Evolutionary conservation across 2,888 invertebrate genomes (phyloP).

Genomic region (Melinaea menophilus): DNA sequence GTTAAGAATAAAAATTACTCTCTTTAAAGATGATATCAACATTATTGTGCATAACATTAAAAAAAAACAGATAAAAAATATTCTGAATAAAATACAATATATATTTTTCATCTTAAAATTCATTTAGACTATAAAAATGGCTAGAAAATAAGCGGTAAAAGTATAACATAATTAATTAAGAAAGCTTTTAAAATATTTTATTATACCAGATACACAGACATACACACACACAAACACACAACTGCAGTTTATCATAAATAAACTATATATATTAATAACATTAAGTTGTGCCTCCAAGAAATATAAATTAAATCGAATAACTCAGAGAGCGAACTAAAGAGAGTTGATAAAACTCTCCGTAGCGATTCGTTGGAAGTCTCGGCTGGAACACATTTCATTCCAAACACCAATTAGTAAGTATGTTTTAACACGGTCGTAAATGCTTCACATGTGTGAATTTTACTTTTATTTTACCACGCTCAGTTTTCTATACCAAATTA

Average conservation of each 20-base stretch:
- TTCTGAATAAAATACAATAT: too few species aligned
- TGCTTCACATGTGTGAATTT: not conserved
- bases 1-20: not conserved
- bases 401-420: not conserved
- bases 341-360: not conserved
- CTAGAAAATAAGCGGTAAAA: too few species aligned
- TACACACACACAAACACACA: too few species aligned
- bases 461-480: not conserved
- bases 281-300: not conserved
- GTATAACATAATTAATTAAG: too few species aligned
- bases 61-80: too few species aligned
- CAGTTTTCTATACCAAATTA: not conserved
- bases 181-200: too few species aligned
- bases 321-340: not conserved
- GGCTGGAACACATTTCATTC: not conserved
- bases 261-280: not conserved
- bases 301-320: conserved; percentile 1
- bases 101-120: too few species aligned
- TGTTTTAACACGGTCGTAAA: not conserved
- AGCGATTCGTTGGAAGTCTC: not conserved
- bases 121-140: too few species aligned
- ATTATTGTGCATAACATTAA: too few species aligned
- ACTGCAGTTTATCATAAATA: not conserved
- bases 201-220: too few species aligned
- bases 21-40: too few species aligned